Percentiles rank a stretch among this genome's conserved stretches.
These are phyloP conservation scores for Pseudopipra pipra DNA, from an alignment of 2,113 vertebrate species.

Conservation along the genomic window DNA sequence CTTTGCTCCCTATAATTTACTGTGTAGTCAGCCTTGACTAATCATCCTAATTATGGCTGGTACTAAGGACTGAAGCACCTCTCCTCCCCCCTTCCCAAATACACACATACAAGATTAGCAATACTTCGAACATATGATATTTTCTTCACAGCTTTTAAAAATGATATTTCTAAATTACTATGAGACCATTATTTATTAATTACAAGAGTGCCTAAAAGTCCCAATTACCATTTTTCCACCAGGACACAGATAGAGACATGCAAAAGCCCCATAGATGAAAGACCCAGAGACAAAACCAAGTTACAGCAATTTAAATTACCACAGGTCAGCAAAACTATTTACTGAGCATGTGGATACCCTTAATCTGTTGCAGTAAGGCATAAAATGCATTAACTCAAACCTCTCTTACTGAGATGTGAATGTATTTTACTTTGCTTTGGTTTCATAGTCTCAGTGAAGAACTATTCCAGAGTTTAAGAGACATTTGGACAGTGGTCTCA, in stretches of 20 bases:
- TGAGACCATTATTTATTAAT: background rate
- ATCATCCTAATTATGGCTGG: background rate
- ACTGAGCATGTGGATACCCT: background rate
- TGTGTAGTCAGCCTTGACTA: background rate
- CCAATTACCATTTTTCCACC: background rate
- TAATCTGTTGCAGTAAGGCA: background rate
- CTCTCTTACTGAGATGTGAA: background rate
- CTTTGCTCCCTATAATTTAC: background rate
- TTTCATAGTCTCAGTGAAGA: background rate
- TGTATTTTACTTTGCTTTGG: background rate
- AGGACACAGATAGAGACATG: background rate
- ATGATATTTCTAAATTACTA: background rate
- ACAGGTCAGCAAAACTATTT: background rate
- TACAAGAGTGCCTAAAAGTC: background rate
- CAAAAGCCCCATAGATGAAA: background rate
- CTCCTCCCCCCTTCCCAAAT: background rate
- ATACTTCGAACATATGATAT: background rate
- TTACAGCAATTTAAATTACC: background rate
- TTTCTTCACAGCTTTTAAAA: background rate
- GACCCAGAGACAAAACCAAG: background rate
- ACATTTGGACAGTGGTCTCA: accelerated
- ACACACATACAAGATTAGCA: background rate
- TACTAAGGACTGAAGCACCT: background rate
- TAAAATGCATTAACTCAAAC: background rate
- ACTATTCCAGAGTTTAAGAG: background rate